phyloP scores from a whole-genome alignment of 2,888 invertebrate species.

The Hanleya hanleyi region DNA sequence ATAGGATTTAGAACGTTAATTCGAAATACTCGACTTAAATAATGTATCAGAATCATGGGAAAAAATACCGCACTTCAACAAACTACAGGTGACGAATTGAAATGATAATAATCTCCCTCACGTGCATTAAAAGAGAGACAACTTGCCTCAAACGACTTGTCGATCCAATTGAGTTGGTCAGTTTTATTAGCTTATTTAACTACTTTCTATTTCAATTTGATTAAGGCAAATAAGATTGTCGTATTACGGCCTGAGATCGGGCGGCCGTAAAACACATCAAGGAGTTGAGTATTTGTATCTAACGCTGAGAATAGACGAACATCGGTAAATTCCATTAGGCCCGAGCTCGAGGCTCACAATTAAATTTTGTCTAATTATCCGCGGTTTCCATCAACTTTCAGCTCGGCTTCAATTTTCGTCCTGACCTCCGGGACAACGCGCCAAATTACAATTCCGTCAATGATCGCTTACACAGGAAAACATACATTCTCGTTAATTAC shows the following conservation, averaged over 20 bases:
- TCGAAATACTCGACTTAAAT: too few species aligned
- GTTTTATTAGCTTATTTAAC: neutral
- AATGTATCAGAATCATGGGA: too few species aligned
- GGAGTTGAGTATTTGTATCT: neutral
- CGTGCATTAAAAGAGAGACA: too few species aligned
- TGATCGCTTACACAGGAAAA: neutral
- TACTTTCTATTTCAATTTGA: neutral
- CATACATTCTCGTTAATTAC: too few species aligned
- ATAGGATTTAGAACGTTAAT: too few species aligned
- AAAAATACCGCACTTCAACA: too few species aligned
- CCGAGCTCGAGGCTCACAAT: neutral
- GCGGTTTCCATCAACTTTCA: neutral
- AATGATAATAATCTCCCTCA: too few species aligned
- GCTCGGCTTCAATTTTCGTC: neutral
- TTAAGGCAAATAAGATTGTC: neutral
- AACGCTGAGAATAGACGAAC: neutral
- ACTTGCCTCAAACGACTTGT: neutral
- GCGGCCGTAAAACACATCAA: neutral
- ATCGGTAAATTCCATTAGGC: neutral
- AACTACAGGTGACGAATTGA: too few species aligned
- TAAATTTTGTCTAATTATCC: neutral
- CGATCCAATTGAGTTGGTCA: neutral
- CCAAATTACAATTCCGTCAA: neutral
- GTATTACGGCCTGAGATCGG: neutral
- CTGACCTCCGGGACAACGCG: neutral